Conservation (phyloP, 1,140 invertebrate species). For the Cyclargus thomasi region DNA sequence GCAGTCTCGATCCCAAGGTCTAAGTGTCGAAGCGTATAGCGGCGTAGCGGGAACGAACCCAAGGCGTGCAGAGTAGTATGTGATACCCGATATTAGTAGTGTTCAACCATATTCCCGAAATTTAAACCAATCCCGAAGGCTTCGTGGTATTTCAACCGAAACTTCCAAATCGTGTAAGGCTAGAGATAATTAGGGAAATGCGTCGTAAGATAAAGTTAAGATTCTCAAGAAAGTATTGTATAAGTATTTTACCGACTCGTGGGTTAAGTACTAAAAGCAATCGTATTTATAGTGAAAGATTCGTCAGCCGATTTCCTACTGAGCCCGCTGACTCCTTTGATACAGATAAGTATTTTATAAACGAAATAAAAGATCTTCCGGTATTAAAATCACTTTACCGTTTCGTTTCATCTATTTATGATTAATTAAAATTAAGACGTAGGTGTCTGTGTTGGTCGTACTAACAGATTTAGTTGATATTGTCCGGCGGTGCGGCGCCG, state of each 20-base stretch:
- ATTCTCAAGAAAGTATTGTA: slow-evolving; percentile 66
- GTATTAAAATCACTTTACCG: slow-evolving; percentile 56
- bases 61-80: slow-evolving; percentile 57
- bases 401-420: slow-evolving; percentile 68
- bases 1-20: slow-evolving; percentile 12
- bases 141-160: slow-evolving; percentile 40
- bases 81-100: slow-evolving; percentile 65
- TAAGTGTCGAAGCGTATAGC: slow-evolving; percentile 19
- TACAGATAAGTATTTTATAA: slow-evolving; percentile 73
- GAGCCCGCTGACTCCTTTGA: slow-evolving; percentile 68
- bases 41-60: slow-evolving; percentile 53
- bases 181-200: slow-evolving; percentile 68
- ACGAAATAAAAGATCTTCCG: slow-evolving; percentile 66
- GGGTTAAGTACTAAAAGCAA: slow-evolving; percentile 67
- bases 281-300: slow-evolving; percentile 69
- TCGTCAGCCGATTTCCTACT: slow-evolving; percentile 64
- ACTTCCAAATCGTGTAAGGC: slow-evolving; percentile 59
- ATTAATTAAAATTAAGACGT: slow-evolving; percentile 66
- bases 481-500: slow-evolving; percentile 32
- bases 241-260: slow-evolving; percentile 72
- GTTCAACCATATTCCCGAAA: slow-evolving; percentile 48
- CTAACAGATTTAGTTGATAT: slow-evolving; percentile 70
- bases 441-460: slow-evolving; percentile 69
- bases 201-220: slow-evolving; percentile 69
- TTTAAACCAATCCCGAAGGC: slow-evolving; percentile 36